A percentile compares a stretch with the other conserved stretches of the same genome.
These are phyloP conservation scores for Nemotelus nigrinus DNA, from an alignment of 2,888 invertebrate species.

Conservation along the genomic window DNA sequence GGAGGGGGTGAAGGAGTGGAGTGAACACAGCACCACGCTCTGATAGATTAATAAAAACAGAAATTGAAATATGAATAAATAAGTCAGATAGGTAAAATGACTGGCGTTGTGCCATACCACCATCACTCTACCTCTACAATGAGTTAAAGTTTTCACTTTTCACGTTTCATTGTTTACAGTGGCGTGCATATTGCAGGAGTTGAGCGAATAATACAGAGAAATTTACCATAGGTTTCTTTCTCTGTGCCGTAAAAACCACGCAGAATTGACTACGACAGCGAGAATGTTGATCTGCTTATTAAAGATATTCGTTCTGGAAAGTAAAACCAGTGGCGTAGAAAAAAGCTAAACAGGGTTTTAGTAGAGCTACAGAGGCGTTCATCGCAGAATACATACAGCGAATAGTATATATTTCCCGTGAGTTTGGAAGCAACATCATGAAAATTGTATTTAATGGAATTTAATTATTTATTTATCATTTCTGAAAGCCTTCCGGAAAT, in stretches of 20 bases:
- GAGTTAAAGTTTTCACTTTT: not conserved
- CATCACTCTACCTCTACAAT: too few relatives aligned
- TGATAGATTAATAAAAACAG: constrained; percentile 47
- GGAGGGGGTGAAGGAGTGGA: not conserved
- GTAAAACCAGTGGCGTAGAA: not conserved
- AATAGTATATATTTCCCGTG: not conserved
- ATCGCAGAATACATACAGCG: too few relatives aligned
- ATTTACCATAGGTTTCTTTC: too few relatives aligned
- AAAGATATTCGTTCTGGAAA: constrained; percentile 31
- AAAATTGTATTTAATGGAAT: constrained; percentile 47
- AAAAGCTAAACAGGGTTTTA: too few relatives aligned
- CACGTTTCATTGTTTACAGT: too few relatives aligned
- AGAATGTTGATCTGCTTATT: constrained; percentile 32
- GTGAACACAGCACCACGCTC: not conserved
- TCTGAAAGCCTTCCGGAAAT: constrained; percentile 42
- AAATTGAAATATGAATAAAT: constrained; percentile 49
- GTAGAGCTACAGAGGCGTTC: too few relatives aligned
- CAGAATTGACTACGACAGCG: not conserved
- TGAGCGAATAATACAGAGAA: too few relatives aligned
- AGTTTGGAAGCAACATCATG: constrained; percentile 31
- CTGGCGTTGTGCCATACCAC: constrained; percentile 11
- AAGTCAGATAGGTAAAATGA: constrained; percentile 34
- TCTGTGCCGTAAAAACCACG: not conserved
- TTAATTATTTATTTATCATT: constrained; percentile 47
- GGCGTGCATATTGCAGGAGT: too few relatives aligned